Base-by-base conservation (phyloP, 2,113 vertebrate genomes). In the Uria aalge region DNA sequence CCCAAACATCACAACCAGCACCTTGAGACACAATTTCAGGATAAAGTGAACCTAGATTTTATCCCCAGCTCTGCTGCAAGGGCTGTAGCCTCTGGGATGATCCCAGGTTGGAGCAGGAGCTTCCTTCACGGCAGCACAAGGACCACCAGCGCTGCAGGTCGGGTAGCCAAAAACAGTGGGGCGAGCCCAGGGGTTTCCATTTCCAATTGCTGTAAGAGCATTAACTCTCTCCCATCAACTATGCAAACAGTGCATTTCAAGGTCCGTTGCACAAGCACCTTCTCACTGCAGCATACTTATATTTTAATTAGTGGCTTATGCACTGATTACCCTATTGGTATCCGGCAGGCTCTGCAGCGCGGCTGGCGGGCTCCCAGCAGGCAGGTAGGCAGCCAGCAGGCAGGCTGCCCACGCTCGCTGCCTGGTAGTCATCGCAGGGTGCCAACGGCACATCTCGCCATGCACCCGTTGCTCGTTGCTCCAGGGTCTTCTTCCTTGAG, bases 281-380 rank as follows among this genome's bases (percentile, higher is more conserved):
- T 91, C 84, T 93, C 76, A n/a, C 81, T 79, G 85, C 75, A 62
- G 48, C 9, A n/a, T 21, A 34, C 73, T 79, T 72, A 17, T 13
- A 69, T 94, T 88, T 94, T 91, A 91, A 96, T 97, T 89, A 91
- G 74, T 77, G 64, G 79, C 57, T 92, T 15, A 34, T 9, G 53
- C 18, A 8, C 76, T 73, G 80, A 89, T 67, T 50, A 57, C 29
- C 57, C 62, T 17, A 3, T 6, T 82, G 91, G 77, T 75, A 60
- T 15, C 73, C 13, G 3, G 68, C 11, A 5, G 5, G 3, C 34
- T 5, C 8, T 9, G 71, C 15, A 5, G 8, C 1, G 8, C 23
- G 74, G 63, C 29, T 19, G 38, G 64, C 48, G 32, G 2, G 23
- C 29, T 60, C 30, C 66, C 20, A 5, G 59, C 34, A 38, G 73